Conservation (phyloP, 1,140 invertebrate species). For the Hormaphis cornu region DNA sequence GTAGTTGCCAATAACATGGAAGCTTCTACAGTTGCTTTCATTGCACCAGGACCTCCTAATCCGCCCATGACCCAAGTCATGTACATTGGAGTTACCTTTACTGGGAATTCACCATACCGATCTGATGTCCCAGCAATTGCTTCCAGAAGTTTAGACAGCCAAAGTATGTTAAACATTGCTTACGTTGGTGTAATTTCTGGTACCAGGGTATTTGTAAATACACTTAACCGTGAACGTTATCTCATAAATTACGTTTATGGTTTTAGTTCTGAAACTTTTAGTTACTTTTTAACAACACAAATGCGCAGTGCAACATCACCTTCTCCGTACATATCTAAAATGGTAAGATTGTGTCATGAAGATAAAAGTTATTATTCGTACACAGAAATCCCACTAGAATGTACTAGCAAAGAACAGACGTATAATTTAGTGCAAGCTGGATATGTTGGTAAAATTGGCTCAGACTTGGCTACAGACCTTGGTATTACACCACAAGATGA, state of each 20-base stretch:
- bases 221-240: constrained; percentile 78
- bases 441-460: constrained; percentile 84
- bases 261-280: constrained; percentile 89
- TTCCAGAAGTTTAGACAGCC: constrained; percentile 77
- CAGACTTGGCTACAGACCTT: constrained; percentile 74
- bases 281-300: constrained; percentile 94
- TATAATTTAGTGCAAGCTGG: constrained; percentile 92
- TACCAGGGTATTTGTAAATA: constrained; percentile 84
- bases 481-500: constrained; percentile 86
- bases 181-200: constrained; percentile 84
- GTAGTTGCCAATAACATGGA: constrained; percentile 91
- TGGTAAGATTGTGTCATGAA: constrained; percentile 91
- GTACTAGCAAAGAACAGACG: constrained; percentile 63
- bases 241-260: constrained; percentile 95
- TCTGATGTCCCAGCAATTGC: constrained; percentile 90
- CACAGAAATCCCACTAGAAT: constrained; percentile 93
- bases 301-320: constrained; percentile 62
- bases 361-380: constrained; percentile 96
- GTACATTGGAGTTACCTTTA: constrained; percentile 93
- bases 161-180: constrained; percentile 81
- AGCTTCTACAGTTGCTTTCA: constrained; percentile 92
- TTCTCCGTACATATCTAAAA: constrained; percentile 76
- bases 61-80: constrained; percentile 76
- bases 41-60: constrained; percentile 79
- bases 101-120: constrained; percentile 82